A percentile compares a stretch with the other conserved stretches of the same genome.
phyloP scores from a whole-genome alignment of 2,113 vertebrate genomes.

The Tinamus guttatus region DNA sequence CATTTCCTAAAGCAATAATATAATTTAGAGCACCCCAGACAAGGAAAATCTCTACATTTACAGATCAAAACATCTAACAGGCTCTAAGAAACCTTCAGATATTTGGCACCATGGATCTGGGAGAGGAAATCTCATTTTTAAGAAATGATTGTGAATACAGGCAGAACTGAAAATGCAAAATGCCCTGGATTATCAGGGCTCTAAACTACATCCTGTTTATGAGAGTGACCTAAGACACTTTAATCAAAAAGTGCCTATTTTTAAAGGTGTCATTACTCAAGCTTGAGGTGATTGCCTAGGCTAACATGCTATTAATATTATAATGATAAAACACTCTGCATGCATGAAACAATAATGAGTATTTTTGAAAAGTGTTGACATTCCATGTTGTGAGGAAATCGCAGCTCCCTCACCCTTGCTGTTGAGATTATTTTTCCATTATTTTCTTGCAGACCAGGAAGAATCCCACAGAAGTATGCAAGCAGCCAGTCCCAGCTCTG shows the following conservation, averaged over 20 bases:
- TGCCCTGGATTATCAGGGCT: rapidly evolving
- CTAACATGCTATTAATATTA: neutral
- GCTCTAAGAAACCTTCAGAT: no score
- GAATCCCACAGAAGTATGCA: neutral
- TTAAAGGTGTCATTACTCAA: neutral
- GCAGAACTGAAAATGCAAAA: neutral
- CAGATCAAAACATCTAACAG: neutral
- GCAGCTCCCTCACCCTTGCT: neutral
- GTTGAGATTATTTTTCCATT: rapidly evolving
- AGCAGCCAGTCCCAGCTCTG: neutral
- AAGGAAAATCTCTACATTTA: neutral
- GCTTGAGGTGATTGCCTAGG: neutral
- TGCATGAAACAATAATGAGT: neutral
- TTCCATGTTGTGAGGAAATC: neutral
- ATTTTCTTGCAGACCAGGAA: no score
- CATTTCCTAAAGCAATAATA: neutral
- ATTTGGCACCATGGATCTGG: neutral
- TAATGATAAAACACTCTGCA: neutral
- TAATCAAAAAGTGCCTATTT: neutral
- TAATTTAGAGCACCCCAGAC: neutral
- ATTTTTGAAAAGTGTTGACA: neutral
- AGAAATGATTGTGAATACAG: neutral
- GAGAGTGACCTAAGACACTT: neutral
- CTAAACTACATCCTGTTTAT: neutral
- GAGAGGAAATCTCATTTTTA: neutral